These are phyloP conservation scores for Ypsolopha scabrella DNA, from an alignment of 2,888 invertebrate species.

Conservation along the genomic window DNA sequence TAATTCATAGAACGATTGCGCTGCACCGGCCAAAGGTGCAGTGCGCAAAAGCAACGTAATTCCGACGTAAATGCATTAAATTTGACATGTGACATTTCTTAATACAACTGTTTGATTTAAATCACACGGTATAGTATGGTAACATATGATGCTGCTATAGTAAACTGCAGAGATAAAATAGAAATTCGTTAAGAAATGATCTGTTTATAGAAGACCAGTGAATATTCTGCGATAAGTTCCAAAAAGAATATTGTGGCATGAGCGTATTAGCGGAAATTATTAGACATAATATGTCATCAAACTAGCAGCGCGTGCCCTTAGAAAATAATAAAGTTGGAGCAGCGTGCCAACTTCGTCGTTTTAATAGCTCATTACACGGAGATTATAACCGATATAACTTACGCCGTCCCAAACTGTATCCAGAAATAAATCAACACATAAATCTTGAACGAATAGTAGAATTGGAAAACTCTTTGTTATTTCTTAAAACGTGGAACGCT, in stretches of 20 bases:
- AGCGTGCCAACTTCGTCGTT: constrained; percentile 40
- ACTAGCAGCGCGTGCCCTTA: constrained; percentile 36
- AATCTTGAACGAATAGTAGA: constrained; percentile 1
- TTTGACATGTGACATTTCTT: constrained; percentile 26
- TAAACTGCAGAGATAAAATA: too few relatives aligned
- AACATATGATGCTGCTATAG: too few relatives aligned
- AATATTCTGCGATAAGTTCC: too few relatives aligned
- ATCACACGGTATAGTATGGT: too few relatives aligned
- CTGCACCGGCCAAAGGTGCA: constrained; percentile 40
- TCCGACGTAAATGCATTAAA: constrained; percentile 32
- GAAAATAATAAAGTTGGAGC: constrained; percentile 26
- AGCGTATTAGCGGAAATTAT: background rate
- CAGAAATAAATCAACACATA: background rate
- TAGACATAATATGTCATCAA: constrained; percentile 11
- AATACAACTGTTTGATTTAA: background rate
- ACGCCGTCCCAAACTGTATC: background rate
- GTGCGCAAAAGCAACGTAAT: constrained; percentile 46
- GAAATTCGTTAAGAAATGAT: too few relatives aligned
- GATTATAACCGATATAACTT: constrained; percentile 19
- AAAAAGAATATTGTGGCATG: background rate
- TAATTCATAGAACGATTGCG: constrained; percentile 33
- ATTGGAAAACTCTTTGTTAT: background rate
- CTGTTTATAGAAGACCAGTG: too few relatives aligned
- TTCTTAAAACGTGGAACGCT: background rate
- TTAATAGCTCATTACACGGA: constrained; percentile 44